These are phyloP conservation scores for Chrysogorgia sp. DNA, from an alignment of 92 coral and sea anemone genomes.

Conservation along the genomic window DNA sequence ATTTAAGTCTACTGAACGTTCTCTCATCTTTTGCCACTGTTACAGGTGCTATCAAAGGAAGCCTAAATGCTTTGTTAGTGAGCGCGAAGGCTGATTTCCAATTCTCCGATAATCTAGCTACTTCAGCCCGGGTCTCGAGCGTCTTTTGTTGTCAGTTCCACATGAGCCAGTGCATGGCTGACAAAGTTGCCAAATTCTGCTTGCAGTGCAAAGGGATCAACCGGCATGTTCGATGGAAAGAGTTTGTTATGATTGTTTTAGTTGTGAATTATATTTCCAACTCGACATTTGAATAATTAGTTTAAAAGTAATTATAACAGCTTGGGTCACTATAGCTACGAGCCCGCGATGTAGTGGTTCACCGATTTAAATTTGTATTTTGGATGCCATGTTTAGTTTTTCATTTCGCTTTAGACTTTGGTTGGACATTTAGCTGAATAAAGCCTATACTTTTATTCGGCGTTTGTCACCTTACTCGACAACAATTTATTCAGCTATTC, in stretches of 20 bases:
- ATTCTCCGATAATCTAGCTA: not conserved
- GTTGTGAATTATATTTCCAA: not conserved
- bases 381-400: too few relatives aligned
- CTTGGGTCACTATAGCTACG: too few relatives aligned
- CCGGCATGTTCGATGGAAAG: not conserved
- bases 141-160: not conserved
- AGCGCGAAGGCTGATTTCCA: not conserved
- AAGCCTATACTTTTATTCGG: too few relatives aligned
- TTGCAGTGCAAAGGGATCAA: not conserved
- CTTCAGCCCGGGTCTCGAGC: not conserved
- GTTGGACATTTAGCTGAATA: too few relatives aligned
- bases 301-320: too few relatives aligned
- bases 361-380: too few relatives aligned
- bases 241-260: slow-evolving; percentile 1
- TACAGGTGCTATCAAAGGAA: not conserved
- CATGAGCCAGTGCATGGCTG: not conserved
- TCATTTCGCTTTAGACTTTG: too few relatives aligned
- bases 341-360: too few relatives aligned
- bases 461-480: not conserved
- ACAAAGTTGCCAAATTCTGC: slow-evolving; percentile 1
- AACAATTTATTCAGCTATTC: slow-evolving; percentile 53
- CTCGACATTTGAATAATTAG: too few relatives aligned
- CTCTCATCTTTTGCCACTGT: too few relatives aligned
- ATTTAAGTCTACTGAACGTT: not conserved
- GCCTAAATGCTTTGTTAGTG: slow-evolving; percentile 12